Conservation (phyloP, 1,140 invertebrate genomes). For the Calliopsis andreniformis region DNA sequence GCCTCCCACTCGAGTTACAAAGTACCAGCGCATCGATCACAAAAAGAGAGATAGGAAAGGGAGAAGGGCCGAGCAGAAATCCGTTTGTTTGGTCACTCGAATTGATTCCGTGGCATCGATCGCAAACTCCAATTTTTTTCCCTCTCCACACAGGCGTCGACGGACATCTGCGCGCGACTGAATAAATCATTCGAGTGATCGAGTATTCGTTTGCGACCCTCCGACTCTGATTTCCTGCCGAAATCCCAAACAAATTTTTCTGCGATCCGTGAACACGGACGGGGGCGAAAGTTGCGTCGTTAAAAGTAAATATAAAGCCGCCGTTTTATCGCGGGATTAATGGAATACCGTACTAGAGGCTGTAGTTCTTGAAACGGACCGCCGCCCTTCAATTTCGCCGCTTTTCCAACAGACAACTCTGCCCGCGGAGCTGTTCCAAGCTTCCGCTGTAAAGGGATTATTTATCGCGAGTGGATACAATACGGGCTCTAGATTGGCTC, state of each 20-base stretch:
- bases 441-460: constrained; percentile 7
- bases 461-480: constrained; percentile 4
- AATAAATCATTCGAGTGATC: constrained; percentile 50
- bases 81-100: constrained; percentile 27
- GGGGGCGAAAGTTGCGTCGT: constrained; percentile 14
- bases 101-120: constrained; percentile 23
- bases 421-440: constrained; percentile 2
- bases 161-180: constrained; percentile 32
- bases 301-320: constrained; percentile 28
- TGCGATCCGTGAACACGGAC: not conserved
- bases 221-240: constrained; percentile 16
- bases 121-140: not conserved
- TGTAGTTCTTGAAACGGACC: constrained; percentile 10
- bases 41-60: not conserved
- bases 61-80: not conserved
- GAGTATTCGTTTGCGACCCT: constrained; percentile 27
- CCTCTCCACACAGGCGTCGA: not conserved
- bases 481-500: not conserved
- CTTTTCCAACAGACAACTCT: constrained; percentile 25
- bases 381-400: constrained; percentile 16
- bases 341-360: not conserved
- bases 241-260: constrained; percentile 4
- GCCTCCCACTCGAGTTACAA: no score
- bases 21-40: no score
- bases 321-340: not conserved